These are phyloP conservation scores for Zingel zingel DNA, from an alignment of 2,113 vertebrate species.

Conservation along the genomic window DNA sequence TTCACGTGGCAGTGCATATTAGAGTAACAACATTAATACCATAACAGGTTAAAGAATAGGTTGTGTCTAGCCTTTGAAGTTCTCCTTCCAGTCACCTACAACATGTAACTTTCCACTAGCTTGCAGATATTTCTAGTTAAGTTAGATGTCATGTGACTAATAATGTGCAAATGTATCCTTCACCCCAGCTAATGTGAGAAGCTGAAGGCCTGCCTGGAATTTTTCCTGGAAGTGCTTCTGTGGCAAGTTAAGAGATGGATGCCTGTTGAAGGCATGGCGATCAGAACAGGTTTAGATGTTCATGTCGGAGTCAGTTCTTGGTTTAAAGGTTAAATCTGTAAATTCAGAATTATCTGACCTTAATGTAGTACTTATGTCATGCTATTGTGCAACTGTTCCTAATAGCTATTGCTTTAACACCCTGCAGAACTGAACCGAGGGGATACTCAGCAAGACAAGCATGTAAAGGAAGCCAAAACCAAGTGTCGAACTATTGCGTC, in stretches of 20 bases:
- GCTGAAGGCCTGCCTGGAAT: constrained; percentile 60
- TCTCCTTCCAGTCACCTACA: constrained; percentile 58
- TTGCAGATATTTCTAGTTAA: constrained; percentile 47
- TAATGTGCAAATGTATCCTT: constrained; percentile 59
- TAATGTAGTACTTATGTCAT: not conserved
- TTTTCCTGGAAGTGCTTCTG: constrained; percentile 51
- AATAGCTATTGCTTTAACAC: constrained; percentile 60
- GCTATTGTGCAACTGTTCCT: constrained; percentile 28
- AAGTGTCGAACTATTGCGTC: constrained; percentile 97
- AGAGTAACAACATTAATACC: constrained; percentile 40
- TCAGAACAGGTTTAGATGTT: constrained; percentile 56
- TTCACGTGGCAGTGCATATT: constrained; percentile 38
- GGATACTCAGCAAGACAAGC: constrained; percentile 93
- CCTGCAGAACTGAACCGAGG: constrained; percentile 92
- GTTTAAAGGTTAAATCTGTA: constrained; percentile 44
- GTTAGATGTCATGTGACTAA: constrained; percentile 54
- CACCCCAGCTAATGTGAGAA: constrained; percentile 65
- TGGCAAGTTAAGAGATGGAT: constrained; percentile 43
- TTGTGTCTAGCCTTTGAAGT: constrained; percentile 42
- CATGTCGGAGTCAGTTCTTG: constrained; percentile 36
- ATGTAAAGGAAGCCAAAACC: constrained; percentile 95
- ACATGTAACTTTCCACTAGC: constrained; percentile 50
- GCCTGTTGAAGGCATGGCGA: constrained; percentile 36
- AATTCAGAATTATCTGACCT: constrained; percentile 9
- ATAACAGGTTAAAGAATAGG: constrained; percentile 49